These are phyloP conservation scores for Gambusia yucatana DNA, from an alignment of 2,797 vertebrate genomes.

Conservation along the genomic window DNA sequence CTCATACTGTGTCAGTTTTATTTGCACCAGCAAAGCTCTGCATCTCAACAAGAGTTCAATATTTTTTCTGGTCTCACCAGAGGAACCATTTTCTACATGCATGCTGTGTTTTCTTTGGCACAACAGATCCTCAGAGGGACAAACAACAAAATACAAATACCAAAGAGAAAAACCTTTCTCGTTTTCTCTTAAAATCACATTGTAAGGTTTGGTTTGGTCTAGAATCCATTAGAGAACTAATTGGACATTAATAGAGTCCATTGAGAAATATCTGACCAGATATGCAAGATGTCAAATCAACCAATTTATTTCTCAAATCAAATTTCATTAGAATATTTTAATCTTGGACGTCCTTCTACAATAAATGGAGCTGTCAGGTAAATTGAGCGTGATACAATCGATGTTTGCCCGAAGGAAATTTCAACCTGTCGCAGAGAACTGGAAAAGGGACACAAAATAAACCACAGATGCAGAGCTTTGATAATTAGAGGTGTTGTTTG, in stretches of 20 bases:
- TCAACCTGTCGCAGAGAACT: conserved; percentile 44
- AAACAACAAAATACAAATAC: not conserved
- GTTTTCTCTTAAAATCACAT: not conserved
- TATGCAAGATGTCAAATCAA: not conserved
- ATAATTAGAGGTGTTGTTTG: conserved; percentile 75
- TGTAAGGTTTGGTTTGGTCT: not conserved
- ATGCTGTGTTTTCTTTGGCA: not conserved
- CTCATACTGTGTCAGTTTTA: not conserved
- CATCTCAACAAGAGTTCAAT: not conserved
- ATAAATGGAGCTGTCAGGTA: conserved; percentile 54
- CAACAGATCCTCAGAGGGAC: not conserved
- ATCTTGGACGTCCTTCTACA: conserved; percentile 47
- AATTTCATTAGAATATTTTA: conserved; percentile 50
- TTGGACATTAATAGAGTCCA: not conserved
- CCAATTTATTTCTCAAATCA: conserved; percentile 29
- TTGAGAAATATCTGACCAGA: not conserved
- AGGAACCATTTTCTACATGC: not conserved
- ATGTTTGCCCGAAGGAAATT: conserved; percentile 59
- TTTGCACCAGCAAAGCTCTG: not conserved
- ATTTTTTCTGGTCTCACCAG: not conserved
- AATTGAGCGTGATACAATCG: conserved; percentile 58
- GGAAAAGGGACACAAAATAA: conserved; percentile 35
- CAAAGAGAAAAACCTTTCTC: not conserved
- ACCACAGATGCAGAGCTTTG: conserved; percentile 69
- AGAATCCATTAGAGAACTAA: not conserved